These are phyloP conservation scores for Datnioides undecimradiatus DNA, from an alignment of 2,113 vertebrate species.

Conservation along the genomic window DNA sequence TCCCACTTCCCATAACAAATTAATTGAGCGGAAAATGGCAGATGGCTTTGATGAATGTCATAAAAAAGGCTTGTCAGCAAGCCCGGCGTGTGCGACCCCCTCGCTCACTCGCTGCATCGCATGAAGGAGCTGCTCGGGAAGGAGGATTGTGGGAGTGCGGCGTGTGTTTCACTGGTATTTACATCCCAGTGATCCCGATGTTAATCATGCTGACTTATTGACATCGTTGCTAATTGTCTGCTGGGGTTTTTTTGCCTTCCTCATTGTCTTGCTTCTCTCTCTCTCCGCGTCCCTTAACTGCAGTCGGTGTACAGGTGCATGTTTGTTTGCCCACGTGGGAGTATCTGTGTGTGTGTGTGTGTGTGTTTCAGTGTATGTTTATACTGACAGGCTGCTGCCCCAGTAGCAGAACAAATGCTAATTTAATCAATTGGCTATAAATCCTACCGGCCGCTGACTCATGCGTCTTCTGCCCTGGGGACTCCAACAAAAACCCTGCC, in stretches of 20 bases:
- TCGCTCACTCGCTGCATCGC: conserved; percentile 50
- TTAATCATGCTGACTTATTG: conserved; percentile 78
- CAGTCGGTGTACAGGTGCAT: conserved; percentile 47
- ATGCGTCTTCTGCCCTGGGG: conserved; percentile 87
- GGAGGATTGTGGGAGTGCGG: conserved; percentile 31
- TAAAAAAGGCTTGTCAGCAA: conserved; percentile 86
- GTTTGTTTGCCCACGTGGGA: conserved; percentile 41
- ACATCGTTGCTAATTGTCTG: conserved; percentile 72
- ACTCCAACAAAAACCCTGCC: conserved; percentile 84
- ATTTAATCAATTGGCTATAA: conserved; percentile 98
- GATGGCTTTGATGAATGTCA: conserved; percentile 86
- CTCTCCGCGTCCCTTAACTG: conserved; percentile 25
- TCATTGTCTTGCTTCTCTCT: conserved; percentile 39
- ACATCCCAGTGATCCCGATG: conserved; percentile 69
- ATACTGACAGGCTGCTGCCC: conserved; percentile 76
- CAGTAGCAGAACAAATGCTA: conserved; percentile 95
- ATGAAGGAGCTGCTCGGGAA: conserved; percentile 49
- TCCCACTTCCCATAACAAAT: conserved; percentile 86
- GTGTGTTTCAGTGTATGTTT: conserved; percentile 70
- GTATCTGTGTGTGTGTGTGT: conserved; percentile 60
- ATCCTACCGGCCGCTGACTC: conserved; percentile 94
- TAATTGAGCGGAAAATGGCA: conserved; percentile 89
- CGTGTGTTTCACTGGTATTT: conserved; percentile 61
- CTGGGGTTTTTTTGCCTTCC: conserved; percentile 16
- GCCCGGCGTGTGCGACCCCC: conserved; percentile 66